Evolutionary conservation across 2,888 invertebrate genomes (phyloP).

Genomic region (Drosophila meridiana): DNA sequence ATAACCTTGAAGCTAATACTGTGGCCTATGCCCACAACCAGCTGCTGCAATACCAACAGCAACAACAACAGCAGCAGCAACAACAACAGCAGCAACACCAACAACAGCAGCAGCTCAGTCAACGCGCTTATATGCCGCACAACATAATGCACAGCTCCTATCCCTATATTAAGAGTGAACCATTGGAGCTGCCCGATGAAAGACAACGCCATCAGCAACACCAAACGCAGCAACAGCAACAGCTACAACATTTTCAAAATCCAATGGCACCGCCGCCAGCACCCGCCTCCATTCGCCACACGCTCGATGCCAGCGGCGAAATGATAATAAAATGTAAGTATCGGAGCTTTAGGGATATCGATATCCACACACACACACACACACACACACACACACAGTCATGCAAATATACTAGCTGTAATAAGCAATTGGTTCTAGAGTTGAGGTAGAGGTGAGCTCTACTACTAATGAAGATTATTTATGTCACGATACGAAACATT

Average conservation of each 20-base stretch:
- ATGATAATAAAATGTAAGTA: constrained; percentile 76
- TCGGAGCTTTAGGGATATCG: constrained; percentile 50
- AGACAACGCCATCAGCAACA: constrained; percentile 53
- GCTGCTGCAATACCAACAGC: constrained; percentile 76
- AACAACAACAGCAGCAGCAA: constrained; percentile 60
- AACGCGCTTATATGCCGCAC: constrained; percentile 67
- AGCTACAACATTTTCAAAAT: constrained; percentile 58
- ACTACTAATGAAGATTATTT: neutral
- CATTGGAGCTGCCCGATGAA: constrained; percentile 66
- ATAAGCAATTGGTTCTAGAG: constrained; percentile 34
- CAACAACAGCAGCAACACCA: constrained; percentile 45
- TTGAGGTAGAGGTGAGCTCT: constrained; percentile 11
- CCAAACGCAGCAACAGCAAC: constrained; percentile 39
- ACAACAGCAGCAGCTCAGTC: constrained; percentile 62
- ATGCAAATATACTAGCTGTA: constrained; percentile 24
- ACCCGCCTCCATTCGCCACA: constrained; percentile 45
- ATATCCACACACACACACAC: constrained; percentile 28
- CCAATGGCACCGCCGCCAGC: constrained; percentile 74
- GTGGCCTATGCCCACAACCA: constrained; percentile 78
- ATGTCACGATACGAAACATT: neutral
- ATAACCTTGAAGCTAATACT: constrained; percentile 77
- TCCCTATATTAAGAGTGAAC: constrained; percentile 79
- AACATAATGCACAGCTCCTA: constrained; percentile 60
- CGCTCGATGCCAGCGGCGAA: constrained; percentile 57
- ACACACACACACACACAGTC: neutral